phyloP scores from a whole-genome alignment of 2,113 vertebrate species.

The Sigmodon hispidus region DNA sequence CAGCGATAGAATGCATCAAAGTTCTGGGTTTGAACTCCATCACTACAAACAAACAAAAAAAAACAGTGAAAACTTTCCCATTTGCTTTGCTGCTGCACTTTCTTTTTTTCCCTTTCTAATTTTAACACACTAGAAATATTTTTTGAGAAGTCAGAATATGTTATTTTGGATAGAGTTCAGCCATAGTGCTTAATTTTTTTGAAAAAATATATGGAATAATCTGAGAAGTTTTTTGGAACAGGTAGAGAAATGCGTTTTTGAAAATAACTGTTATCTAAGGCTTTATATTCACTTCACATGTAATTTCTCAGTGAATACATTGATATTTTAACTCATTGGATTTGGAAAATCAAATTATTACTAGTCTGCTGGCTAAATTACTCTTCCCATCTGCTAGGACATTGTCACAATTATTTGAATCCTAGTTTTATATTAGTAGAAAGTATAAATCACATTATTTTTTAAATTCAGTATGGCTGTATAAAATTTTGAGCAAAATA shows the following conservation, averaged over 20 bases:
- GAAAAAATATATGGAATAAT: slow-evolving; percentile 14
- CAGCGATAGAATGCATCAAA: neutral
- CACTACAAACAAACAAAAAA: neutral
- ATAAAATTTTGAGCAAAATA: slow-evolving; percentile 11
- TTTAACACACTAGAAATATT: slow-evolving; percentile 28
- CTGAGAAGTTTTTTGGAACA: neutral
- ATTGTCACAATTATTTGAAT: slow-evolving; percentile 30
- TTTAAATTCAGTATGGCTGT: neutral
- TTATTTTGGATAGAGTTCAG: neutral
- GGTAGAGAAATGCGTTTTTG: neutral
- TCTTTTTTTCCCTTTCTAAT: neutral
- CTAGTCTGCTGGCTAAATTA: slow-evolving; percentile 74
- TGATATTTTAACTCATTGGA: slow-evolving; percentile 61
- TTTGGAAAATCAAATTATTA: slow-evolving; percentile 77
- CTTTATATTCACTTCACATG: slow-evolving; percentile 61
- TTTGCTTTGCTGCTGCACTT: neutral
- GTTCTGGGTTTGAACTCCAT: neutral
- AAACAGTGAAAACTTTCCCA: neutral
- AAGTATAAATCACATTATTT: slow-evolving; percentile 34
- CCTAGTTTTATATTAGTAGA: neutral
- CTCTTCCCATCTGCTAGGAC: slow-evolving; percentile 68
- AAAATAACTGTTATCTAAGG: slow-evolving; percentile 50
- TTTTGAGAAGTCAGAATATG: neutral
- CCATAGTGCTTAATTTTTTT: neutral
- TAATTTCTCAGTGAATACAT: slow-evolving; percentile 66